Evolutionary conservation across 1,140 invertebrate genomes (phyloP).

Genomic region (Calephelis nemesis): DNA sequence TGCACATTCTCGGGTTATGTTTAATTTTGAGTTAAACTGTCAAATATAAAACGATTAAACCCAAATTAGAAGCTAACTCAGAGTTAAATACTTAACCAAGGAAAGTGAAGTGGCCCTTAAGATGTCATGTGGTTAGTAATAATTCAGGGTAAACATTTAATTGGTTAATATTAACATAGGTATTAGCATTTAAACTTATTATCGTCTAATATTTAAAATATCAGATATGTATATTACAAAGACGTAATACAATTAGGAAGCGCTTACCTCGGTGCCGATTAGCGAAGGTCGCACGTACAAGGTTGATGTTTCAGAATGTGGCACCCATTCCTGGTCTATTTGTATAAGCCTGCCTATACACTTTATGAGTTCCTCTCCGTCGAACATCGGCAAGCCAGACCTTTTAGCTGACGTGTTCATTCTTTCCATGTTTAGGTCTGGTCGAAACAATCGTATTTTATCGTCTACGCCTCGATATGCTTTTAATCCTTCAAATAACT

Average conservation of each 20-base stretch:
- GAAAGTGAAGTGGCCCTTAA: no score
- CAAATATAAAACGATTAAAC: no score
- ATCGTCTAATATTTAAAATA: no score
- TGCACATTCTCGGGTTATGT: no score
- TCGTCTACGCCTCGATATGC: constrained; percentile 96
- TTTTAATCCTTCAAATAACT: constrained; percentile 99
- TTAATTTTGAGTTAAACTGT: no score
- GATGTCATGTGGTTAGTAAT: no score
- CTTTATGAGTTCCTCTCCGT: constrained; percentile 91
- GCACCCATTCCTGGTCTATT: constrained; percentile 99
- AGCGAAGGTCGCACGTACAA: constrained; percentile 98
- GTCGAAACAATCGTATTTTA: constrained; percentile 96
- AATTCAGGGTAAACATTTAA: no score
- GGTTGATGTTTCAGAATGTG: constrained; percentile 91
- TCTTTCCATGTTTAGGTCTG: constrained; percentile 96
- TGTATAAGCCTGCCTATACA: constrained; percentile 92
- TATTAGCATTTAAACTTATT: no score
- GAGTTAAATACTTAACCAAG: no score
- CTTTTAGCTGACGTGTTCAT: constrained; percentile 93
- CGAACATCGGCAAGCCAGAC: constrained; percentile 94
- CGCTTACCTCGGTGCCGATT: constrained; percentile 96
- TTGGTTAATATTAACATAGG: no score
- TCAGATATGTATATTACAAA: no score
- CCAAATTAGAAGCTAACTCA: no score
- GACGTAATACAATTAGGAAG: constrained; percentile 9